phyloP scores from a whole-genome alignment of 2,888 invertebrate species.

The Clanis bilineata region DNA sequence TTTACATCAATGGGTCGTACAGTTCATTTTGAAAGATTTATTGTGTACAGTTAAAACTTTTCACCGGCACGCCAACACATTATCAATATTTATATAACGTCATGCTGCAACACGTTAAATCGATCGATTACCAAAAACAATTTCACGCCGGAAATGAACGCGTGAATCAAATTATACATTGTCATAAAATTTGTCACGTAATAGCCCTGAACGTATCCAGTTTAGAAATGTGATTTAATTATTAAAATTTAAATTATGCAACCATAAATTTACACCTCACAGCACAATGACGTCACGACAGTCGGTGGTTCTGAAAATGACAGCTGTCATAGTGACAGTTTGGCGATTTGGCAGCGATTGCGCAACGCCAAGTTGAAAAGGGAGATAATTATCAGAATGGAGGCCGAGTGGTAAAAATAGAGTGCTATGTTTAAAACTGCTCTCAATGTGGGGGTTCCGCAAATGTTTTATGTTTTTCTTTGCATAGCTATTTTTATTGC shows the following conservation, averaged over 20 bases:
- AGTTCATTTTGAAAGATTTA: not conserved
- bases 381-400: constrained; percentile 48
- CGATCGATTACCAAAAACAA: constrained; percentile 41
- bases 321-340: constrained; percentile 28
- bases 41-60: constrained; percentile 2
- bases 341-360: constrained; percentile 60
- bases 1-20: not conserved
- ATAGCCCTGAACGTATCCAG: constrained; percentile 28
- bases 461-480: constrained; percentile 5
- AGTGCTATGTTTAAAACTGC: constrained; percentile 18
- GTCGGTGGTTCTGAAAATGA: constrained; percentile 8
- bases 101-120: constrained; percentile 23
- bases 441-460: constrained; percentile 13
- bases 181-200: constrained; percentile 57
- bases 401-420: constrained; percentile 13
- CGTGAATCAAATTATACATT: constrained; percentile 60
- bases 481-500: not conserved
- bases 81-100: constrained; percentile 13
- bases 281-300: not conserved
- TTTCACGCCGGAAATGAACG: constrained; percentile 52
- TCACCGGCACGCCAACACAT: not conserved
- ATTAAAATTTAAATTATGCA: constrained; percentile 1
- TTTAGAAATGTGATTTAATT: constrained; percentile 3
- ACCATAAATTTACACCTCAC: constrained; percentile 8
- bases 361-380: constrained; percentile 59